These are phyloP conservation scores for Paralichthys olivaceus DNA, from an alignment of 2,113 vertebrate species.

Conservation along the genomic window DNA sequence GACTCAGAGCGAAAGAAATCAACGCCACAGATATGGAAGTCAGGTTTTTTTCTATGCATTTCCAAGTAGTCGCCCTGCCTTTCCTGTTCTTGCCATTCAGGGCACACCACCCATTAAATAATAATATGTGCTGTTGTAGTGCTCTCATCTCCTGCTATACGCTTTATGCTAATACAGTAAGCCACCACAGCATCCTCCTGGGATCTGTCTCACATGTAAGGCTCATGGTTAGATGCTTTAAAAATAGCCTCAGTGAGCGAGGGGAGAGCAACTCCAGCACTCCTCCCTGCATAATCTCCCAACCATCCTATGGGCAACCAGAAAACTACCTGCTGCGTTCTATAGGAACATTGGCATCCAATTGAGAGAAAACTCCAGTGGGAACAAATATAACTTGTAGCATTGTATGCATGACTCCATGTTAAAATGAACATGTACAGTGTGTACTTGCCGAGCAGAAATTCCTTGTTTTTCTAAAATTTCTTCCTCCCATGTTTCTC, in stretches of 20 bases:
- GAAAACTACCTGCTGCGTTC: conserved; percentile 62
- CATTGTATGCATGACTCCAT: conserved; percentile 16
- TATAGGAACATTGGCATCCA: conserved; percentile 30
- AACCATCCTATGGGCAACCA: conserved; percentile 64
- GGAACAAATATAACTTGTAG: conserved; percentile 39
- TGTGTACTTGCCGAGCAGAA: background rate
- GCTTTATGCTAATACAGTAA: conserved; percentile 80
- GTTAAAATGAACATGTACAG: background rate
- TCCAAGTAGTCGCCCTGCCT: conserved; percentile 48
- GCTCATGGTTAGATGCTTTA: conserved; percentile 80
- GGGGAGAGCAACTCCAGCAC: conserved; percentile 63
- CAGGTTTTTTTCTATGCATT: conserved; percentile 45
- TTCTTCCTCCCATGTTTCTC: background rate
- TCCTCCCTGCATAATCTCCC: conserved; percentile 66
- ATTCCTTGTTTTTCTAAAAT: background rate
- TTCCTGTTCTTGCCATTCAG: conserved; percentile 41
- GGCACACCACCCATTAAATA: conserved; percentile 59
- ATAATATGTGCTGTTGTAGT: conserved; percentile 59
- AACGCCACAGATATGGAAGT: conserved; percentile 14
- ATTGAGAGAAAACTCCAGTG: conserved; percentile 36
- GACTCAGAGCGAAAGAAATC: conserved; percentile 29
- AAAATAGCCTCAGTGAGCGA: conserved; percentile 82
- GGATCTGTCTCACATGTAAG: conserved; percentile 74
- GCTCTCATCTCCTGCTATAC: conserved; percentile 63
- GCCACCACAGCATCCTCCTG: conserved; percentile 70